phyloP scores from a whole-genome alignment of 2,113 vertebrate species.

The Antechinus flavipes region DNA sequence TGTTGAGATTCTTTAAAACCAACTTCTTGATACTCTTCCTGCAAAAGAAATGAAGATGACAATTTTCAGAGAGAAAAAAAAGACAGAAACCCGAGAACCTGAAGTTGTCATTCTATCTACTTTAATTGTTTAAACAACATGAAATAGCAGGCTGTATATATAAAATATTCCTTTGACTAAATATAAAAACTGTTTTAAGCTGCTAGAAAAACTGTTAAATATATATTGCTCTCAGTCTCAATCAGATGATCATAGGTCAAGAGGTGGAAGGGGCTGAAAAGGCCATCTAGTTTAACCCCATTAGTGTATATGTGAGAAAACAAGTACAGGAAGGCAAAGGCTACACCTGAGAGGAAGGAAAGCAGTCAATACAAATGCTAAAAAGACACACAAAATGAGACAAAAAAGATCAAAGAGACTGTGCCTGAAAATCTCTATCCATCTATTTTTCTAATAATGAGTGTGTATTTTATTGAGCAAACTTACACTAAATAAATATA shows the following conservation, averaged over 20 bases:
- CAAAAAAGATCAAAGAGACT: background rate
- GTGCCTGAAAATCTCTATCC: background rate
- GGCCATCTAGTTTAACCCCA: background rate
- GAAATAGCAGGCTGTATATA: background rate
- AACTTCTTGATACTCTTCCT: conserved; percentile 99
- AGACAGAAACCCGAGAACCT: background rate
- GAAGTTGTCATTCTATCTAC: background rate
- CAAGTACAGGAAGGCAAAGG: background rate
- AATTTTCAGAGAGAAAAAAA: background rate
- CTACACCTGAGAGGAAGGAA: background rate
- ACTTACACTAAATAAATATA: background rate
- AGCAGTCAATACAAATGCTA: background rate
- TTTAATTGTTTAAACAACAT: background rate
- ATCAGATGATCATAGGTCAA: background rate
- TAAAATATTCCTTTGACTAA: background rate
- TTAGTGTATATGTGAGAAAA: background rate
- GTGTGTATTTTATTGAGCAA: background rate
- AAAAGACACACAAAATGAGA: background rate
- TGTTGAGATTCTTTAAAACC: conserved; percentile 95
- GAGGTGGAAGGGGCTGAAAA: background rate
- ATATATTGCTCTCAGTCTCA: background rate
- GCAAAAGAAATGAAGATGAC: conserved; percentile 25
- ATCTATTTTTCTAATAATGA: background rate
- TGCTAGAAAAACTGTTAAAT: background rate
- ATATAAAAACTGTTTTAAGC: background rate